Evolutionary conservation across 2,888 invertebrate species (phyloP), one percentile per base, ranked within the genome.

Genomic region (Dascillus cervinus): DNA sequence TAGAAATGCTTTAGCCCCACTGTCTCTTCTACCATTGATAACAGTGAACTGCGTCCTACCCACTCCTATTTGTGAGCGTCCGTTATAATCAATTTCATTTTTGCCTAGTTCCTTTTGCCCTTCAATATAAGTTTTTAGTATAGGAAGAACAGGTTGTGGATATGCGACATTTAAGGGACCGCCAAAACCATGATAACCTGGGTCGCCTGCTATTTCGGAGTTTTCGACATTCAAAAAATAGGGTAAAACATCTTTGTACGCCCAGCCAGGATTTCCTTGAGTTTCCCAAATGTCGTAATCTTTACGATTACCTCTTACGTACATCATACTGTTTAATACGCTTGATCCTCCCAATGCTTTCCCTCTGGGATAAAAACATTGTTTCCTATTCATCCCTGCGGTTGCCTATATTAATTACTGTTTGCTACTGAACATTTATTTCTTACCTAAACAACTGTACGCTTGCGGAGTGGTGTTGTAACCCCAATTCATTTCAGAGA

Each of bases 321-420:
- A 87, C 1, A 82, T 67, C 83, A 88, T 82, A 50, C 77, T 84
- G 61, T 88, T 87, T 3, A 84, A 77, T 3, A 84, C 77, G 15
- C 82, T 82, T 2, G 79, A 77, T 0, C 88, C 88, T 0, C 89
- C 88, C 12, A 85, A n/a, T n/a, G n/a, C n/a, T n/a, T n/a, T n/a
- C n/a, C n/a, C n/a, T n/a, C n/a, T n/a, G n/a, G n/a, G n/a, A 8
- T 3, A n/a, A n/a, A n/a, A n/a, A n/a, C n/a, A n/a, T n/a, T n/a
- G n/a, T n/a, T n/a, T n/a, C n/a, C n/a, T n/a, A n/a, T n/a, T n/a
- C n/a, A n/a, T n/a, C n/a, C n/a, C n/a, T n/a, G n/a, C n/a, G n/a
- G n/a, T n/a, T n/a, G n/a, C n/a, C n/a, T n/a, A n/a, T n/a, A n/a
- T n/a, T n/a, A n/a, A n/a, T n/a, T n/a, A n/a, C n/a, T n/a, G n/a